Evolutionary conservation across 2,113 vertebrate species (phyloP), one percentile per base, ranked within the genome.

Genomic region (Dromiciops gliroides): DNA sequence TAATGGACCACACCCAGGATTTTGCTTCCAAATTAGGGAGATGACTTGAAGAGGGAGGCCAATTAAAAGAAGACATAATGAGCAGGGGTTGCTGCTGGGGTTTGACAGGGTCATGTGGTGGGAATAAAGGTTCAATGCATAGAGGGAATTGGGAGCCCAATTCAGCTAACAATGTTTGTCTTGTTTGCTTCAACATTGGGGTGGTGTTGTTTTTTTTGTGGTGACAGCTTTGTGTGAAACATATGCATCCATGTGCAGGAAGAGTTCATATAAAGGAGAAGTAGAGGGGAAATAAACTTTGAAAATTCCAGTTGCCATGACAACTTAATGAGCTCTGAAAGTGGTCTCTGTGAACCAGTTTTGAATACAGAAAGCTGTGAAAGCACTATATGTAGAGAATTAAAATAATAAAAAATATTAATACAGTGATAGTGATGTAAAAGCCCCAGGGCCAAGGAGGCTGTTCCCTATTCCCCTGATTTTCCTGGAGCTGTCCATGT

Each of bases 311-410:
- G 98, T 98, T 98, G 95, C 97, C 95, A 97, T 97, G 97, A 50
- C 96, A 98, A 98, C 97, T 51, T 94, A 95, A 97, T 97, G 97
- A 98, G 97, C 96, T 97, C 95, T 95, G 95, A 97, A 98, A 98
- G 97, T 96, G 96, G 97, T 94, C 96, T 98, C 96, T 26, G 96
- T 98, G 89, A 97, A 88, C 89, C 19, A 8, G 93, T 98, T 98
- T 95, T 94, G 96, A 92, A 93, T 47, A 28, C 51, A 93, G 94
- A 93, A 89, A 94, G 56, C 48, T 92, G 94, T 90, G 92, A 50
- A 92, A 96, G 94, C 52, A 89, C 92, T 91, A 92, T 94, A 97
- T 92, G 50, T 91, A 94, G 93, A 94, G 94, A 94, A 97, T 96
- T 93, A 92, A 97, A 96, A 97, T 95, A 94, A 97, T 93, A 96